Conservation (phyloP, 2,797 vertebrate genomes). For the Hafferia zeledoni region DNA sequence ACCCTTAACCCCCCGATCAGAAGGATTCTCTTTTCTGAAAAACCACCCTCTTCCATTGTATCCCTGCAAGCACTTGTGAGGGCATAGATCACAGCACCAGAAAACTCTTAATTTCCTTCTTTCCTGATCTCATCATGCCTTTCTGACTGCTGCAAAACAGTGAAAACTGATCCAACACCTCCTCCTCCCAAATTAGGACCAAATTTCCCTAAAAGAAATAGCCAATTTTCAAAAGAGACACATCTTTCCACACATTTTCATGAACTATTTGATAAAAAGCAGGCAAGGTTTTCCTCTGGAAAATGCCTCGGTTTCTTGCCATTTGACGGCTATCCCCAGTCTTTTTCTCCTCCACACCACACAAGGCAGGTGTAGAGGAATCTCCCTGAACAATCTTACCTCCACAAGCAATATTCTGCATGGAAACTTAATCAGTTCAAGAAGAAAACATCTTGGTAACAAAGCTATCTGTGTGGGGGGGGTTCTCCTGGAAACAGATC, state of each 20-base stretch:
- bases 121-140: neutral
- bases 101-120: neutral
- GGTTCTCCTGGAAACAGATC: fast-evolving
- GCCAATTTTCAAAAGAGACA: neutral
- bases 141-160: neutral
- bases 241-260: neutral
- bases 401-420: neutral
- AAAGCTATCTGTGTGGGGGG: no score
- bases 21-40: neutral
- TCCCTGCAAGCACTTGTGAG: neutral
- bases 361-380: neutral
- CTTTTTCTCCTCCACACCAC: neutral
- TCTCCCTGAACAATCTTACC: neutral
- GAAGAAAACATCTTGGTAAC: neutral
- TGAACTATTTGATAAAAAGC: neutral
- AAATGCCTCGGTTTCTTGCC: neutral
- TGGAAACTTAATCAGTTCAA: neutral
- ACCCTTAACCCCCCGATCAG: neutral
- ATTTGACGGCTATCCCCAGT: fast-evolving
- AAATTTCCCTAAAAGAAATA: neutral
- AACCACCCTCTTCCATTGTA: neutral
- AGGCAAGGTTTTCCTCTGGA: neutral
- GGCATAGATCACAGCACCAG: neutral
- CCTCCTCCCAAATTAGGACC: neutral
- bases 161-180: neutral